Percentiles rank a stretch among this genome's conserved stretches.
These are phyloP conservation scores for Clupea harengus DNA, from an alignment of 2,113 vertebrate genomes.

Conservation along the genomic window DNA sequence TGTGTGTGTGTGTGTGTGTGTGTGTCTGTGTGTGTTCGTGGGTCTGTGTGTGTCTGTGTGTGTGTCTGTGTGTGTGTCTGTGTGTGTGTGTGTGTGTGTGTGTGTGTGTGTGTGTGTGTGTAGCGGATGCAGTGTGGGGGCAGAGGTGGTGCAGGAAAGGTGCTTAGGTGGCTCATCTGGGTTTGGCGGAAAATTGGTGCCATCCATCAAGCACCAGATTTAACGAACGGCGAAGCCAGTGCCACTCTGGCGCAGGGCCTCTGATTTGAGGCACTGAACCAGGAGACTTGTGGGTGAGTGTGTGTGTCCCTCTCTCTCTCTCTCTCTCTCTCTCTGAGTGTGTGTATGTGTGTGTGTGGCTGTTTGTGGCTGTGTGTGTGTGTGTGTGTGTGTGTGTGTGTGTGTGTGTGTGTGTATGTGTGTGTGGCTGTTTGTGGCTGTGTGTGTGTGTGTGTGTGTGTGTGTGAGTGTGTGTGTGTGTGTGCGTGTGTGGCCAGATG, in stretches of 20 bases:
- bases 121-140: not conserved
- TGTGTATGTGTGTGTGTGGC: not conserved
- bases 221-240: constrained; percentile 68
- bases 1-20: not conserved
- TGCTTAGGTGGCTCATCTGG: constrained; percentile 71
- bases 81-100: not conserved
- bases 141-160: constrained; percentile 54
- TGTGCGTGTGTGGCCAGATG: constrained; percentile 51
- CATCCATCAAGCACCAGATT: constrained; percentile 76
- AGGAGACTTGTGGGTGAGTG: constrained; percentile 61
- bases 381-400: constrained; percentile 40
- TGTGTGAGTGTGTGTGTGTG: not conserved
- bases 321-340: not conserved
- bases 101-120: not conserved
- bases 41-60: not conserved
- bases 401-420: constrained; percentile 42
- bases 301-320: not conserved
- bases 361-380: not conserved
- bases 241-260: constrained; percentile 68
- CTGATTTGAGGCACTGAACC: constrained; percentile 68
- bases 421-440: not conserved
- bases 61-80: not conserved
- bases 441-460: not conserved
- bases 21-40: not conserved
- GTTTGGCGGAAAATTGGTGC: constrained; percentile 75